phyloP scores from a whole-genome alignment of 2,888 invertebrate species.

The Spicauda simplicius region DNA sequence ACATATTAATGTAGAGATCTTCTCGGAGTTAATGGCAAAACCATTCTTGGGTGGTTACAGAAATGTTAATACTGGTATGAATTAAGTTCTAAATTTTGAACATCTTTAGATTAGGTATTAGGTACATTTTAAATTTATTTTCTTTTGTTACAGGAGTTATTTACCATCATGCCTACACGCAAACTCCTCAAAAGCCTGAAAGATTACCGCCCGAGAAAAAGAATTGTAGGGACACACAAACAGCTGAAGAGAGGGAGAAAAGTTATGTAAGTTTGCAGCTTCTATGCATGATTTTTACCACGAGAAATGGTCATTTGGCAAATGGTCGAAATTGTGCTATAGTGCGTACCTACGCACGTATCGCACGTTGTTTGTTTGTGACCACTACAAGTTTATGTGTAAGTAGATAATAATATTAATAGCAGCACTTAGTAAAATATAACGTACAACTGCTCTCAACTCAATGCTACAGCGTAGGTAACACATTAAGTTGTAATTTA shows the following conservation, averaged over 20 bases:
- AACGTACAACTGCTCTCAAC: too few relatives aligned
- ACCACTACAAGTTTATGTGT: too few relatives aligned
- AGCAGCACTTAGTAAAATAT: too few relatives aligned
- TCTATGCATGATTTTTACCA: not conserved
- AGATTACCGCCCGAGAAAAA: conserved; percentile 80
- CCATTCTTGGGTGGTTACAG: conserved; percentile 93
- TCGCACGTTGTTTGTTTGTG: too few relatives aligned
- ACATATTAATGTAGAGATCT: conserved; percentile 79
- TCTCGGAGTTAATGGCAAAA: conserved; percentile 85
- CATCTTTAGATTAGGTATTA: not conserved
- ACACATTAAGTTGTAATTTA: too few relatives aligned
- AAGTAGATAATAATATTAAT: too few relatives aligned
- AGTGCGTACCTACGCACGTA: too few relatives aligned
- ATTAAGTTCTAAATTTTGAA: not conserved
- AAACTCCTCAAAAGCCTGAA: conserved; percentile 88
- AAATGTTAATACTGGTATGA: conserved; percentile 86
- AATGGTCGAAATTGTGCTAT: too few relatives aligned
- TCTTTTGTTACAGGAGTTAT: conserved; percentile 74
- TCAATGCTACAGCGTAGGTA: too few relatives aligned
- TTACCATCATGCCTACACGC: conserved; percentile 93
- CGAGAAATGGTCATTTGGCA: not conserved
- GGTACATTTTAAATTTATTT: not conserved
- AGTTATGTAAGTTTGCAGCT: conserved; percentile 63
- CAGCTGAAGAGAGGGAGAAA: conserved; percentile 81
- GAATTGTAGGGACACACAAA: conserved; percentile 88